Evolutionary conservation across 2,113 vertebrate species (phyloP).

Genomic region (Tragulus kanchil): DNA sequence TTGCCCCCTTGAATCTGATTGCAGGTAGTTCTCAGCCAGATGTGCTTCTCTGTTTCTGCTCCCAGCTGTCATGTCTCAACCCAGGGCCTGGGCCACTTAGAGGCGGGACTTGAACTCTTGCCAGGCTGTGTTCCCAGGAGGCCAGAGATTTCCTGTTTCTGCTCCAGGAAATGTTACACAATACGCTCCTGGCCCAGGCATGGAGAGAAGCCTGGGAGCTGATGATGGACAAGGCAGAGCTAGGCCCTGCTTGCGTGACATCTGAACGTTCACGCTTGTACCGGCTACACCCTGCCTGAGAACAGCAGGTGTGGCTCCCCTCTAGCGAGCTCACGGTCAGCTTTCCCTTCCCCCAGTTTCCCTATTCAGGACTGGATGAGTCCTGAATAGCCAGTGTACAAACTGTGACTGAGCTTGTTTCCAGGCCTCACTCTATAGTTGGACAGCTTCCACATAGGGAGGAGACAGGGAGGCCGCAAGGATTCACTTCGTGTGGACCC

Average conservation of each 20-base stretch:
- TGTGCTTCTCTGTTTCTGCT: background rate
- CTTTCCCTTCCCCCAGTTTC: background rate
- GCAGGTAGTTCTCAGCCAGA: rapidly evolving
- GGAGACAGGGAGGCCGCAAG: background rate
- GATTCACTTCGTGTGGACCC: background rate
- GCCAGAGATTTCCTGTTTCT: background rate
- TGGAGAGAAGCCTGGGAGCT: background rate
- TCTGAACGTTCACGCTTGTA: background rate
- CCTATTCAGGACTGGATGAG: rapidly evolving
- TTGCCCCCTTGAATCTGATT: background rate
- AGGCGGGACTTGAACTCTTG: background rate
- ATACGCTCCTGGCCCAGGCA: rapidly evolving
- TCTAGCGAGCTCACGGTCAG: background rate
- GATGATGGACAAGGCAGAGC: background rate
- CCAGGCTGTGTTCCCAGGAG: too few species aligned
- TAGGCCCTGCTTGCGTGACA: background rate
- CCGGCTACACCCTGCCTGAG: background rate
- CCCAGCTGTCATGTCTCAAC: background rate
- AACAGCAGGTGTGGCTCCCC: background rate
- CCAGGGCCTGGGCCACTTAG: background rate
- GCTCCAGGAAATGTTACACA: too few species aligned
- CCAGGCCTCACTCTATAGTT: background rate
- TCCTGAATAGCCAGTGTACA: background rate
- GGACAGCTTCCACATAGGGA: background rate
- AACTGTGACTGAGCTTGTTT: background rate